Evolutionary conservation across 2,797 vertebrate species (phyloP).

Genomic region (Pseudochirops corinnae): DNA sequence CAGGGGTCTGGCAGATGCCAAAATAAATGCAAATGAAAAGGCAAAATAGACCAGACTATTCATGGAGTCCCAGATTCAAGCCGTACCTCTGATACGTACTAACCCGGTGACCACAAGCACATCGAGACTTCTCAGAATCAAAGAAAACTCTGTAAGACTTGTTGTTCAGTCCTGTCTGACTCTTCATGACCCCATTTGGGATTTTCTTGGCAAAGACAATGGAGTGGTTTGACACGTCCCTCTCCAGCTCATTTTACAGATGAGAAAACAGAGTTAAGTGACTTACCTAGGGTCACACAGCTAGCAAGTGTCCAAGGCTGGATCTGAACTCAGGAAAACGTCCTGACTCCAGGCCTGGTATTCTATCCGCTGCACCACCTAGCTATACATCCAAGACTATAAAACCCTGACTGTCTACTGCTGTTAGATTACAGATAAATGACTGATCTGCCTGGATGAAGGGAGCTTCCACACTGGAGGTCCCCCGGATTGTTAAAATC

Average conservation of each 20-base stretch:
- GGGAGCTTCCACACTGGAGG: not conserved
- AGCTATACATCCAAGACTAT: not conserved
- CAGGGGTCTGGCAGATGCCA: not conserved
- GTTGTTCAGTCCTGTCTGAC: not conserved
- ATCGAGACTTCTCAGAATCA: not conserved
- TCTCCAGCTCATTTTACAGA: not conserved
- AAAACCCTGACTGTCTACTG: not conserved
- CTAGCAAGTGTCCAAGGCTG: not conserved
- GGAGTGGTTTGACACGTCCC: not conserved
- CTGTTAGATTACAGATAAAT: not conserved
- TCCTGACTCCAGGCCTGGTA: no score
- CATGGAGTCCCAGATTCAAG: not conserved
- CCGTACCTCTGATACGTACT: not conserved
- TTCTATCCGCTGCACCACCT: no score
- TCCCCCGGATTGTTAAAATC: not conserved
- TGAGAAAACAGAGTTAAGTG: not conserved
- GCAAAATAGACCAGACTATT: not conserved
- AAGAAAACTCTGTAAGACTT: not conserved
- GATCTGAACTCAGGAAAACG: not conserved
- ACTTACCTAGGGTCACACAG: not conserved
- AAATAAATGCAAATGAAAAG: not conserved
- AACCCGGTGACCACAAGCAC: not conserved
- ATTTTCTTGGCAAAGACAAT: not conserved
- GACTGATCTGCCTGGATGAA: not conserved
- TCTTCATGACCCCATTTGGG: not conserved